A percentile compares a stretch with the other conserved stretches of the same genome.
Evolutionary conservation across 2,888 invertebrate species (phyloP).

Genomic region (Patella caerulea): DNA sequence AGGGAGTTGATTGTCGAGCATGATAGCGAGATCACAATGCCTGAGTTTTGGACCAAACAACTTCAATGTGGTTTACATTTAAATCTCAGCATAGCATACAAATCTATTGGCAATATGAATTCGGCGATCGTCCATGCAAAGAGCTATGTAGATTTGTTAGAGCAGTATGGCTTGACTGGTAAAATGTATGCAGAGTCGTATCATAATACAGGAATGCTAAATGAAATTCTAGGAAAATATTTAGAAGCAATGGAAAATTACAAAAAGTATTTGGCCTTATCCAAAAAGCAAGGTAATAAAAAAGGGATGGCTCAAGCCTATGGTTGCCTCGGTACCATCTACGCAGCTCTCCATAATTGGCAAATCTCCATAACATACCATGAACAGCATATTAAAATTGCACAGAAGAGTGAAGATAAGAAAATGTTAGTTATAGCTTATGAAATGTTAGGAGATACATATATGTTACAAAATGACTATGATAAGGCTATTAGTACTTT

Average conservation of each 20-base stretch:
- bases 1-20: slow-evolving; percentile 47
- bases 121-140: slow-evolving; percentile 61
- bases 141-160: slow-evolving; percentile 36
- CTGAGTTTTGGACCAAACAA: slow-evolving; percentile 66
- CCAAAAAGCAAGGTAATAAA: slow-evolving; percentile 52
- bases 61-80: slow-evolving; percentile 65
- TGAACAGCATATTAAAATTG: slow-evolving; percentile 61
- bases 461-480: slow-evolving; percentile 56
- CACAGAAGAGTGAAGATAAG: slow-evolving; percentile 47
- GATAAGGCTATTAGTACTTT: slow-evolving; percentile 53
- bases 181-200: slow-evolving; percentile 53
- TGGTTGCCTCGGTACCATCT: slow-evolving; percentile 66
- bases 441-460: slow-evolving; percentile 65
- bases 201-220: slow-evolving; percentile 65
- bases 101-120: slow-evolving; percentile 62
- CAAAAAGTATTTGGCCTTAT: slow-evolving; percentile 53
- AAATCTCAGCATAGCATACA: slow-evolving; percentile 69
- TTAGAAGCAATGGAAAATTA: slow-evolving; percentile 62
- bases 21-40: slow-evolving; percentile 46
- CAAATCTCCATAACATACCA: slow-evolving; percentile 60
- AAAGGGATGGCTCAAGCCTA: slow-evolving; percentile 63
- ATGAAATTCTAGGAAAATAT: slow-evolving; percentile 63
- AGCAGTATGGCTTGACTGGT: slow-evolving; percentile 18
- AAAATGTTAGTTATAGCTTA: slow-evolving; percentile 55
- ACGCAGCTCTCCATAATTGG: slow-evolving; percentile 61